These are phyloP conservation scores for Polydesmus complanatus DNA, from an alignment of 2,888 invertebrate genomes.

Conservation along the genomic window DNA sequence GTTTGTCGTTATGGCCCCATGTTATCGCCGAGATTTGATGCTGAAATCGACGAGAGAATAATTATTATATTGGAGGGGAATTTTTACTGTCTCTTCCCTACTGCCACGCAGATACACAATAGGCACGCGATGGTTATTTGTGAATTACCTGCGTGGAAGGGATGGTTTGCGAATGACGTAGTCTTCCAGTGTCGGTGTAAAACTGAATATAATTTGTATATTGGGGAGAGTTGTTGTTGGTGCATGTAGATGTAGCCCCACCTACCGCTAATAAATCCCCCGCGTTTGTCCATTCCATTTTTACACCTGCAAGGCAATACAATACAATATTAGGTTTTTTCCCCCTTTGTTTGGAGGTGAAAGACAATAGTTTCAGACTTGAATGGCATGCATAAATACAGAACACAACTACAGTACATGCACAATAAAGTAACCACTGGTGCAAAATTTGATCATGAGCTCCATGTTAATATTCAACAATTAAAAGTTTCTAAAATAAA, in stretches of 20 bases:
- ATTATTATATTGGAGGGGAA: neutral
- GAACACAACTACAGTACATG: too few relatives aligned
- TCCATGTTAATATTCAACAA: too few relatives aligned
- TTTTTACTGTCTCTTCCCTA: too few relatives aligned
- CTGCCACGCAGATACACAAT: too few relatives aligned
- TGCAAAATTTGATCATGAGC: too few relatives aligned
- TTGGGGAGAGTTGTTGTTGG: constrained; percentile 30
- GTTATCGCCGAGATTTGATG: constrained; percentile 81
- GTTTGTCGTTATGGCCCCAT: constrained; percentile 95
- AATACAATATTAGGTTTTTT: too few relatives aligned
- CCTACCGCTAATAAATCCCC: constrained; percentile 82
- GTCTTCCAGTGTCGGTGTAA: constrained; percentile 69
- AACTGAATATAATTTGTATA: constrained; percentile 76
- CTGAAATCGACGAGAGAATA: constrained; percentile 34
- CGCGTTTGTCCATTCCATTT: constrained; percentile 95
- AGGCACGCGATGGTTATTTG: too few relatives aligned
- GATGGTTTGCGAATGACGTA: constrained; percentile 64
- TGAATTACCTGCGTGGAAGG: constrained; percentile 64
- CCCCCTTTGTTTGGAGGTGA: too few relatives aligned
- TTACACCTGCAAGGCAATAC: constrained; percentile 27
- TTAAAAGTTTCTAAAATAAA: too few relatives aligned
- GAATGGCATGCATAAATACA: too few relatives aligned
- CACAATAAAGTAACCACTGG: too few relatives aligned
- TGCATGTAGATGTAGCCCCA: constrained; percentile 41
- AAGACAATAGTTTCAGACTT: too few relatives aligned